phyloP scores from a whole-genome alignment of 2,113 vertebrate species.

The Phaethon lepturus region DNA sequence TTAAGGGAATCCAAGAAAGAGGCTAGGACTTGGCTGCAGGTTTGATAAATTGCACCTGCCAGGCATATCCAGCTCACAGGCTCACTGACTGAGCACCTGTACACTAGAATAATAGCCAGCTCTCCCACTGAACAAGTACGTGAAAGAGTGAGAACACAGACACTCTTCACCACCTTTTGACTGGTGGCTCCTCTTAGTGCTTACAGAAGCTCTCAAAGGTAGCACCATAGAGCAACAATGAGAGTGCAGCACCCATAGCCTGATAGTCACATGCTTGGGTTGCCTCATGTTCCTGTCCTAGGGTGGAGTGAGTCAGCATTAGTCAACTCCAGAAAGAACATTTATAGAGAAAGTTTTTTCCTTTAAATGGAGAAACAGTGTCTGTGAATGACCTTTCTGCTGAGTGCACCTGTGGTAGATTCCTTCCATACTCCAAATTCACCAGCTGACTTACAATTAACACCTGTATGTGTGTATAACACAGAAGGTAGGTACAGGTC shows the following conservation, averaged over 20 bases:
- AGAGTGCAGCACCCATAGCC: not conserved
- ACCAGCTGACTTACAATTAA: not conserved
- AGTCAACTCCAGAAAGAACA: not conserved
- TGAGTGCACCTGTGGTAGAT: not conserved
- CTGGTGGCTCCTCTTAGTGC: not conserved
- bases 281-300: not conserved
- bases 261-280: not conserved
- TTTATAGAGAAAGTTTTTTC: not conserved
- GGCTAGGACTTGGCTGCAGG: not conserved
- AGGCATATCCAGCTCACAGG: not conserved
- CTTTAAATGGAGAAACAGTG: not conserved
- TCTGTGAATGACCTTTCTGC: not conserved
- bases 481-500: not conserved
- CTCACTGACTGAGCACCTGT: not conserved
- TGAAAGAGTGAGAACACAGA: not conserved
- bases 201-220: not conserved
- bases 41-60: not conserved
- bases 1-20: not conserved
- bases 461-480: not conserved
- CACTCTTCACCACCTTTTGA: not conserved
- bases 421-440: not conserved
- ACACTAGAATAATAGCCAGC: not conserved
- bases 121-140: not conserved
- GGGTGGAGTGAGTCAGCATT: not conserved
- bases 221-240: not conserved